These are phyloP conservation scores for Halcyon leucocephala DNA, from an alignment of 2,797 vertebrate species.

Conservation along the genomic window DNA sequence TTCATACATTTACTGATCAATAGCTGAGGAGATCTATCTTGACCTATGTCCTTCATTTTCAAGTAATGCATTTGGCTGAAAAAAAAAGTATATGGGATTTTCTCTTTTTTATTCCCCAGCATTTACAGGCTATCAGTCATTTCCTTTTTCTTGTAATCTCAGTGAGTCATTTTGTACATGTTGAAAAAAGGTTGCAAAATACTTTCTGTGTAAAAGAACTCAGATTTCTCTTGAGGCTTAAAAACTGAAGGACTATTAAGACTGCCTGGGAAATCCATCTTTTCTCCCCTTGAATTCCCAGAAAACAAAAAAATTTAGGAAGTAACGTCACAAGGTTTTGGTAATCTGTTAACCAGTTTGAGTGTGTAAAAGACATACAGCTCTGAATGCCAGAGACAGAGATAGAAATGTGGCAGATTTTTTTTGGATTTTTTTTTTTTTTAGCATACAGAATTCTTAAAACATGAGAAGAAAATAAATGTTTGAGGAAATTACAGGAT, in stretches of 20 bases:
- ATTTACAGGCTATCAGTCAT: not conserved
- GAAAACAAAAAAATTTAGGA: not conserved
- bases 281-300: not conserved
- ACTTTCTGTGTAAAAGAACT: not conserved
- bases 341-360: not conserved
- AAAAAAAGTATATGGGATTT: not conserved
- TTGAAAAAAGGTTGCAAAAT: conserved; percentile 13
- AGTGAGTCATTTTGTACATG: not conserved
- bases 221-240: not conserved
- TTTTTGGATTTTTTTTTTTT: not conserved
- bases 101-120: not conserved
- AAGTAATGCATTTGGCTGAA: not conserved
- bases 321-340: not conserved
- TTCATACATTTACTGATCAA: not conserved
- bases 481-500: not conserved
- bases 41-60: not conserved
- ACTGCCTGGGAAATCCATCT: not conserved
- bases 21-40: not conserved
- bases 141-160: conserved; percentile 14
- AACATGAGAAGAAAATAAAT: not conserved
- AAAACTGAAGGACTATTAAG: not conserved
- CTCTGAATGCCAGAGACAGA: not conserved
- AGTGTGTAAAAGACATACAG: not conserved
- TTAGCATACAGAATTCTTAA: not conserved
- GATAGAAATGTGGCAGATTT: not conserved